Conservation (phyloP, 1,140 invertebrate genomes). For the Zaprionus kolodkinae region DNA sequence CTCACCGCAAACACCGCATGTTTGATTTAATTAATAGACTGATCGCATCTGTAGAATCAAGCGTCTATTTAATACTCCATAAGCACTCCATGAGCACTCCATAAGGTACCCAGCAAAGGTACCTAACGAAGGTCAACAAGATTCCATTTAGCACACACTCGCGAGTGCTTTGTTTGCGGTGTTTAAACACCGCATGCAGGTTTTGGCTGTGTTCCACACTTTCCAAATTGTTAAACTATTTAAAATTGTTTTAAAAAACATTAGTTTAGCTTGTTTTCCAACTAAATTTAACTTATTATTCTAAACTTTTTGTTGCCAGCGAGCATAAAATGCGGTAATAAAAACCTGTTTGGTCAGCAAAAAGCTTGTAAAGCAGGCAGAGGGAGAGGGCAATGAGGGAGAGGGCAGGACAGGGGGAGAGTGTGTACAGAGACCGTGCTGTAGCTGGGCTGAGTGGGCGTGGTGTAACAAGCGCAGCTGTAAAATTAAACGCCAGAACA, state of each 20-base stretch:
- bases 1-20: no score
- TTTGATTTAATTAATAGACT: no score
- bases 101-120: no score
- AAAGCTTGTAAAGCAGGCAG: slow-evolving; percentile 3
- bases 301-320: slow-evolving; percentile 5
- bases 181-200: no score
- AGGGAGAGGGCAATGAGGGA: neutral
- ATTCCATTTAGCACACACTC: no score
- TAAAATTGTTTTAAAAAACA: neutral
- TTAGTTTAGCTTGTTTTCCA: neutral
- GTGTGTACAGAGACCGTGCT: neutral
- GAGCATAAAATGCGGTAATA: slow-evolving; percentile 18
- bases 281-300: slow-evolving; percentile 3
- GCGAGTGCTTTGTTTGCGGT: no score
- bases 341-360: slow-evolving; percentile 53
- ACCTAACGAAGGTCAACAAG: no score
- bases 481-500: slow-evolving; percentile 55
- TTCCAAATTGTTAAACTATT: neutral
- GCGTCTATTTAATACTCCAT: no score
- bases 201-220: no score
- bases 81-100: no score
- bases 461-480: slow-evolving; percentile 39
- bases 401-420: neutral
- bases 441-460: neutral
- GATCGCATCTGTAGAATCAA: no score